Evolutionary conservation across 2,113 vertebrate species (phyloP).

Genomic region (Rhinopomastus cyanomelas): DNA sequence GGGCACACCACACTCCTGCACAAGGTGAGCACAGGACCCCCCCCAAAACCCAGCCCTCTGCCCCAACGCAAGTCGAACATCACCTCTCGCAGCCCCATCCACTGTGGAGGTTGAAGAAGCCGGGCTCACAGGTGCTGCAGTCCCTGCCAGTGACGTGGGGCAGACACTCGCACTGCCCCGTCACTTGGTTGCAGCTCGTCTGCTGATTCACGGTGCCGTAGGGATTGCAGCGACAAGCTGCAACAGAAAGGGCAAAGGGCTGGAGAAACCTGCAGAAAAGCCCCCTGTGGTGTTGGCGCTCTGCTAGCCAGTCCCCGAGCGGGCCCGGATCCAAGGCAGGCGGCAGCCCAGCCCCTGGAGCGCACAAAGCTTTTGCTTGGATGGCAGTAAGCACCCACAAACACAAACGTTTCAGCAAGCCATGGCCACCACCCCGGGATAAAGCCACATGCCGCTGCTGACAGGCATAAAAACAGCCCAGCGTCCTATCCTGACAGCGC

Average conservation of each 20-base stretch:
- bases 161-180: slow-evolving; percentile 90
- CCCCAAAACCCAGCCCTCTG: not conserved
- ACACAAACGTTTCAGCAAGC: not conserved
- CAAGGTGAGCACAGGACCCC: not conserved
- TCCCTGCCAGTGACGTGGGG: slow-evolving; percentile 85
- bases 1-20: not conserved
- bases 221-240: slow-evolving; percentile 88
- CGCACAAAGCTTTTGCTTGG: not conserved
- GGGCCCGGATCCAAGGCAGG: not conserved
- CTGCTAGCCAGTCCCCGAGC: not conserved
- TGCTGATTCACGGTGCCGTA: slow-evolving; percentile 80
- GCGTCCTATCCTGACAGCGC: not conserved
- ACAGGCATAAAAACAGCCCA: fast-evolving
- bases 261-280: not conserved
- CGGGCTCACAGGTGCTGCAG: slow-evolving; percentile 87
- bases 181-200: slow-evolving; percentile 84
- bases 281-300: not conserved
- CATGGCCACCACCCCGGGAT: not conserved
- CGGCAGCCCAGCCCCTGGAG: not conserved
- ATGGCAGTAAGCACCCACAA: not conserved
- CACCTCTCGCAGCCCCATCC: slow-evolving; percentile 89
- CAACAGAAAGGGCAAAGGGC: not conserved
- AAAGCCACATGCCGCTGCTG: not conserved
- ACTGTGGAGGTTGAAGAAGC: slow-evolving; percentile 92
- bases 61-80: not conserved